Percentiles rank a stretch among this genome's conserved stretches.
Conservation (phyloP, 2,888 invertebrate species). For the Panzeria rudis region DNA sequence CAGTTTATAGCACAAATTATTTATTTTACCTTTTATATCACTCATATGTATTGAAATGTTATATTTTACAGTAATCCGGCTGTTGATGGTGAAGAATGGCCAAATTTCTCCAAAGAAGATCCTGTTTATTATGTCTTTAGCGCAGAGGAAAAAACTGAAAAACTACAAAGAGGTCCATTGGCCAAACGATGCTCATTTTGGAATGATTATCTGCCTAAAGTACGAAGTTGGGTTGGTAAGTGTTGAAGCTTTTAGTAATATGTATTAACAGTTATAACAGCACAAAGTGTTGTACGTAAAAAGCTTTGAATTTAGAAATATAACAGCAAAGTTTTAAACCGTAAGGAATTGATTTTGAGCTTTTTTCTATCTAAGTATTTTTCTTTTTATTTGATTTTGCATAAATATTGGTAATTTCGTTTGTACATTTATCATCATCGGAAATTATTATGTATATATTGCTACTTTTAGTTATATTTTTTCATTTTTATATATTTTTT, state of each 20-base stretch:
- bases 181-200: slow-evolving; percentile 97
- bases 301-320: slow-evolving; percentile 2
- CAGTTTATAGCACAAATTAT: background rate
- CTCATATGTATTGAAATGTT: background rate
- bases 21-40: background rate
- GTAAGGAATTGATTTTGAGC: background rate
- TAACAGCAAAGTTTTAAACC: slow-evolving; percentile 9
- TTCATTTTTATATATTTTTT: too few species aligned
- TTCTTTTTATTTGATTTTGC: background rate
- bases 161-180: slow-evolving; percentile 89
- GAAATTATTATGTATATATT: slow-evolving; percentile 7
- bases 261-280: background rate
- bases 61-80: slow-evolving; percentile 80
- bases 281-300: background rate
- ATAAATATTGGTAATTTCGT: background rate
- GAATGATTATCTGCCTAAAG: slow-evolving; percentile 96
- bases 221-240: slow-evolving; percentile 89
- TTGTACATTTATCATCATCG: background rate
- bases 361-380: too few species aligned
- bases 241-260: slow-evolving; percentile 43
- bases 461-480: background rate
- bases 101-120: slow-evolving; percentile 92
- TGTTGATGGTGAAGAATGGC: slow-evolving; percentile 88
- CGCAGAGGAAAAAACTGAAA: slow-evolving; percentile 88
- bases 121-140: slow-evolving; percentile 96